A percentile compares a stretch with the other conserved stretches of the same genome.
These are phyloP conservation scores for Aethes cnicana DNA, from an alignment of 2,888 invertebrate genomes.

Conservation along the genomic window DNA sequence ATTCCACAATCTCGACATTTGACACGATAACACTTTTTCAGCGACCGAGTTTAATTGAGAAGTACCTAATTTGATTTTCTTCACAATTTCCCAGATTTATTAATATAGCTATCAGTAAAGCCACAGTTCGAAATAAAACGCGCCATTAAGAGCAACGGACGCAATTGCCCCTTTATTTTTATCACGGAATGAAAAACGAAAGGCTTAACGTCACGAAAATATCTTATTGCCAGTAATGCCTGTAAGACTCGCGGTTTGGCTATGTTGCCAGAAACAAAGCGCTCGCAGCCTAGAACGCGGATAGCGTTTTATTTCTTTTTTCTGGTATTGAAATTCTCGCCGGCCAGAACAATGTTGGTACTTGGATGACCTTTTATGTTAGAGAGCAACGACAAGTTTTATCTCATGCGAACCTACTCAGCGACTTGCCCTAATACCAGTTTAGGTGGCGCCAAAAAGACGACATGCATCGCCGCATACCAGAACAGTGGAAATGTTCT, in stretches of 20 bases:
- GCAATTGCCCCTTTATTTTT: neutral
- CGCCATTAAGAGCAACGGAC: neutral
- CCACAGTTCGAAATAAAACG: too few species aligned
- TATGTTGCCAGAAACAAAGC: constrained; percentile 5
- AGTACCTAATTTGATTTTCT: constrained; percentile 16
- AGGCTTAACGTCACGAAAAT: neutral
- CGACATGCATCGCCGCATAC: constrained; percentile 32
- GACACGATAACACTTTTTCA: constrained; percentile 3
- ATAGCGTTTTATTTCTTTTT: constrained; percentile 7
- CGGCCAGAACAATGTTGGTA: constrained; percentile 1
- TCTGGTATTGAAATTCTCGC: constrained; percentile 3
- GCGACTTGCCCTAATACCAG: constrained; percentile 28
- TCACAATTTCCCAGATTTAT: too few species aligned
- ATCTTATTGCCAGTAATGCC: constrained; percentile 1
- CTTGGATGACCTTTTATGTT: constrained; percentile 5
- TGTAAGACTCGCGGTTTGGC: neutral
- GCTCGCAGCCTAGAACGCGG: neutral
- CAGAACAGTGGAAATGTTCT: constrained; percentile 25
- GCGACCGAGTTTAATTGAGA: constrained; percentile 8
- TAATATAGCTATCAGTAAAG: too few species aligned
- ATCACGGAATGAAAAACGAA: neutral
- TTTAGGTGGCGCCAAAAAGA: constrained; percentile 31
- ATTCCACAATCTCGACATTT: constrained; percentile 14
- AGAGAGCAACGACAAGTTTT: constrained; percentile 14
- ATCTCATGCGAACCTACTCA: constrained; percentile 27